These are phyloP conservation scores for Coregonus suidteri DNA, from an alignment of 2,797 vertebrate species.

Conservation along the genomic window DNA sequence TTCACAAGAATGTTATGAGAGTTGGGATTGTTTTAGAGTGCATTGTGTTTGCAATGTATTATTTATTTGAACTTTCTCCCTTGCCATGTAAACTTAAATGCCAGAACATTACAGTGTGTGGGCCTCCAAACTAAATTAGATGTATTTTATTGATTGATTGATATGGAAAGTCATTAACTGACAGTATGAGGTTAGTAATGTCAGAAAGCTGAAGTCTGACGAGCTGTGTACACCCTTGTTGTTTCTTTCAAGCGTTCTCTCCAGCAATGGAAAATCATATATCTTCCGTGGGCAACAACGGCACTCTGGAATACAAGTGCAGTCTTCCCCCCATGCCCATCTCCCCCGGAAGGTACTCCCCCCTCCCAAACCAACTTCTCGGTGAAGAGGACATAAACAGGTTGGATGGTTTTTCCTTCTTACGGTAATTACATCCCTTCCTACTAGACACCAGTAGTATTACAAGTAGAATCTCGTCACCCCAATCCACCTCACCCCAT, in stretches of 20 bases:
- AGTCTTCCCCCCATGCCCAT: constrained; percentile 88
- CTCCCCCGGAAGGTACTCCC: constrained; percentile 93
- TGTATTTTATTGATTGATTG: neutral
- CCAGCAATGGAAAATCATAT: constrained; percentile 96
- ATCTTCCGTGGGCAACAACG: constrained; percentile 86
- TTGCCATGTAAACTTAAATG: neutral
- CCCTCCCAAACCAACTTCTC: constrained; percentile 93
- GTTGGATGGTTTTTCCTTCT: constrained; percentile 88
- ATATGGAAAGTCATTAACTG: neutral
- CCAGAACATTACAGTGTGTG: neutral
- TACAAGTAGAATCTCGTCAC: constrained; percentile 62
- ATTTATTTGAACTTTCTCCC: neutral
- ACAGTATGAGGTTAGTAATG: too few relatives aligned
- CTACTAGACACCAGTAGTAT: constrained; percentile 54
- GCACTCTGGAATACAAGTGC: constrained; percentile 94
- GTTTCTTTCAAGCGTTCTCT: constrained; percentile 83
- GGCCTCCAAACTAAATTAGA: neutral
- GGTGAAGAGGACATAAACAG: constrained; percentile 96
- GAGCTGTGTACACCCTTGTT: neutral
- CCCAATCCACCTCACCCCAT: constrained; percentile 12
- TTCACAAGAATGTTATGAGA: neutral
- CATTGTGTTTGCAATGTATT: neutral
- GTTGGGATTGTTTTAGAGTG: neutral
- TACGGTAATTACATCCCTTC: constrained; percentile 78
- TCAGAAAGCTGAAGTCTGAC: neutral